phyloP scores from a whole-genome alignment of 2,888 invertebrate species.

The Pherbina coryleti region DNA sequence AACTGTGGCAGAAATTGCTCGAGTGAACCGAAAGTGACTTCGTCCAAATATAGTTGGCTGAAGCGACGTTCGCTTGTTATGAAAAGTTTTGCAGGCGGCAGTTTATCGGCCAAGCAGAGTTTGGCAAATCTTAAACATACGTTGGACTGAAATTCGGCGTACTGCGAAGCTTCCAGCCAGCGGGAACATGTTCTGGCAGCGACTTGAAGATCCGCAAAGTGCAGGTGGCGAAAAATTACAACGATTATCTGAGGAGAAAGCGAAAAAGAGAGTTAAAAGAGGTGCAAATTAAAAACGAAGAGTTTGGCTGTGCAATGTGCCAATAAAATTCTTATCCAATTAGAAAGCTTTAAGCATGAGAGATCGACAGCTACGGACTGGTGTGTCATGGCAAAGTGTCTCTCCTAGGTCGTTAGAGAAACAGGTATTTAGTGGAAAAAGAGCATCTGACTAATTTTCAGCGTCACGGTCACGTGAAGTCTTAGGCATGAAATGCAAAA shows the following conservation, averaged over 20 bases:
- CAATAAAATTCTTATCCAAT: not conserved
- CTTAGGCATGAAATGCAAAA: not conserved
- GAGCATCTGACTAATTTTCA: not conserved
- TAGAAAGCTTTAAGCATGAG: not conserved
- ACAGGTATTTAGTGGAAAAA: not conserved
- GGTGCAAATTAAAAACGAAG: not conserved
- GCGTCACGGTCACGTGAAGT: conserved; percentile 48
- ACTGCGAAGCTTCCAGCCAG: conserved; percentile 79
- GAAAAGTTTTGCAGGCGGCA: conserved; percentile 59
- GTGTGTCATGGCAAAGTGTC: too few relatives aligned
- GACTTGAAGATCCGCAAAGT: conserved; percentile 76
- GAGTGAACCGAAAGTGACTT: conserved; percentile 63
- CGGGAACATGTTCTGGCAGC: conserved; percentile 76
- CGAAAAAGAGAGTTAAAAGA: not conserved
- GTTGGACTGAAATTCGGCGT: conserved; percentile 70
- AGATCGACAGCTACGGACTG: not conserved
- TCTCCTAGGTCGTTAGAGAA: too few relatives aligned
- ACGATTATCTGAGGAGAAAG: conserved; percentile 73
- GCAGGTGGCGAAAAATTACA: conserved; percentile 75
- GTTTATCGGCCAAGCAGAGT: conserved; percentile 61
- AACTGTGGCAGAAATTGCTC: conserved; percentile 73
- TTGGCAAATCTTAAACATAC: conserved; percentile 62
- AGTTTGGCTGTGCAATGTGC: not conserved
- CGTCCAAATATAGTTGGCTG: conserved; percentile 61
- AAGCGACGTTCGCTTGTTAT: conserved; percentile 60